Evolutionary conservation across 2,113 vertebrate genomes (phyloP), one percentile per base, ranked within the genome.

Genomic region (Hucho hucho): DNA sequence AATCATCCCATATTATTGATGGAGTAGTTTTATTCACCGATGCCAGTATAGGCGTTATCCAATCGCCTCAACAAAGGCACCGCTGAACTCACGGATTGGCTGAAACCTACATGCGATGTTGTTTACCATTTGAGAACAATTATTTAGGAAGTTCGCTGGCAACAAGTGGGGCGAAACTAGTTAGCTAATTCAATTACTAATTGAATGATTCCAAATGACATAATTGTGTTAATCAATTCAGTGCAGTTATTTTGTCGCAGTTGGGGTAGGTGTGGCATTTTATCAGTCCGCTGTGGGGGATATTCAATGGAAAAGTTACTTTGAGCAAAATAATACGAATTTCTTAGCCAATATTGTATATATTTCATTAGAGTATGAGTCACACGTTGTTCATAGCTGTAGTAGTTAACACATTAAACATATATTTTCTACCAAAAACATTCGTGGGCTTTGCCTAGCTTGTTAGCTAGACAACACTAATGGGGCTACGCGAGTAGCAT

Each of bases 71-170:
- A 25, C 13, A 81, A 1, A 66, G 61, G 9, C 79, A 84, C 12
- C 84, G 79, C 64, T 46, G 71, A 79, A 72, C 66, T 75, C 74
- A 63, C 49, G 83, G 66, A 92, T 90, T 93, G 89, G 91, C 73
- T 77, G 2, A 59, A 7, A 65, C 37, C 49, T 12, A 28, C 77
- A 77, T 78, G 82, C 79, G 61, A 80, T 84, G 77, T 78, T 89
- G 87, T 90, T 90, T 87, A 87, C 85, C 87, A 83, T 28, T 14
- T 26, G 26, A 14, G 26, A 20, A 32, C 25, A 9, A 37, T 29
- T 18, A 32, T 28, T 26, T 2, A 29, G 13, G 53, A 20, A 6
- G 20, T 56, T n/a, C 18, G 58, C 49, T 63, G 16, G 73, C 4
- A 37, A 61, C 4, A 66, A 47, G 13, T 64, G 11, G 18, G 12